These are phyloP conservation scores for Ailuropoda melanoleuca DNA, from an alignment of 2,113 vertebrate species.

Conservation along the genomic window DNA sequence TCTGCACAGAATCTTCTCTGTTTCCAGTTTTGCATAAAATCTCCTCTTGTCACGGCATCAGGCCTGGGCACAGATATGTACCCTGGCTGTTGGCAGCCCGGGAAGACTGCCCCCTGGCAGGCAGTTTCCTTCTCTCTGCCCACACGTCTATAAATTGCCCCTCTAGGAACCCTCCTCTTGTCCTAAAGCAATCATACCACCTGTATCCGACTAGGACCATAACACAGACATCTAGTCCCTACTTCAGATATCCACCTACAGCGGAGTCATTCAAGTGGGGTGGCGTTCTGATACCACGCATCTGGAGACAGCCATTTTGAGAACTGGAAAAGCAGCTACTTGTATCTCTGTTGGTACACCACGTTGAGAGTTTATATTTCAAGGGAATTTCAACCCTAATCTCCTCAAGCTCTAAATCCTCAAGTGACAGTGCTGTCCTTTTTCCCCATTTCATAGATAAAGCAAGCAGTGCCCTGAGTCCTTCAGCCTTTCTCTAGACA, in stretches of 20 bases:
- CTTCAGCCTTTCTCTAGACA: conserved; percentile 22
- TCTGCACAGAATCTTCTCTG: background rate
- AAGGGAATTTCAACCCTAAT: conserved; percentile 33
- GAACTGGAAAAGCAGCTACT: conserved; percentile 50
- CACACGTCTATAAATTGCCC: background rate
- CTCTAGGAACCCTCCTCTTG: background rate
- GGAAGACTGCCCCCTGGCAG: background rate
- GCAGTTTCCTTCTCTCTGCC: background rate
- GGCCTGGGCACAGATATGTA: rapidly evolving
- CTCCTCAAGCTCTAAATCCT: conserved; percentile 63
- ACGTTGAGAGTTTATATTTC: conserved; percentile 49
- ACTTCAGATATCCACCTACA: background rate
- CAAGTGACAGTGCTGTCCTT: conserved; percentile 59
- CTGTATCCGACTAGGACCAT: background rate
- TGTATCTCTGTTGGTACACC: conserved; percentile 49
- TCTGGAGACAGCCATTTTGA: background rate
- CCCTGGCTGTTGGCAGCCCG: no score
- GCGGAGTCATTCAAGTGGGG: background rate
- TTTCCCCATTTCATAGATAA: conserved; percentile 45
- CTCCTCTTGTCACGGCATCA: background rate
- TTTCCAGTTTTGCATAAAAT: background rate
- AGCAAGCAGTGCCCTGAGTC: conserved; percentile 43
- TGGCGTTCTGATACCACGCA: background rate
- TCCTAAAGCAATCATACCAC: background rate
- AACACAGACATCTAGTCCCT: background rate